phyloP scores from a whole-genome alignment of 2,888 invertebrate genomes.

The Cecidostiba fungosa region DNA sequence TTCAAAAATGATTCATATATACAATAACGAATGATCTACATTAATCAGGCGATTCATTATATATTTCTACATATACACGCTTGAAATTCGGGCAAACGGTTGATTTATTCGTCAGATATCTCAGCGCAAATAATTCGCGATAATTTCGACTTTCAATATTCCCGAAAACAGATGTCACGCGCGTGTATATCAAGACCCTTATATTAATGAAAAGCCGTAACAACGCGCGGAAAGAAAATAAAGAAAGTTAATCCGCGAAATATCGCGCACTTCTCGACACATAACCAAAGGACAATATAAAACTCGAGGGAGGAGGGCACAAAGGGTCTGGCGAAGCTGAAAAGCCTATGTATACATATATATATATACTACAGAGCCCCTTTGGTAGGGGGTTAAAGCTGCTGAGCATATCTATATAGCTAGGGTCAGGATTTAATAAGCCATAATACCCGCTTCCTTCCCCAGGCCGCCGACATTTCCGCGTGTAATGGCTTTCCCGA shows the following conservation, averaged over 20 bases:
- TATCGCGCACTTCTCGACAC: too few relatives aligned
- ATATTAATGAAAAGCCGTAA: not conserved
- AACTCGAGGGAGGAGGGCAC: not conserved
- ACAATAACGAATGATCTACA: conserved; percentile 38
- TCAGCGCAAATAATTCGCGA: conserved; percentile 12
- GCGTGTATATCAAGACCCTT: not conserved
- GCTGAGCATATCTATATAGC: not conserved
- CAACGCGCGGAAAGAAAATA: not conserved
- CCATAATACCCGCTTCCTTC: conserved; percentile 41
- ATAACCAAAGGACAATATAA: conserved; percentile 14
- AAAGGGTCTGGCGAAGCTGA: not conserved
- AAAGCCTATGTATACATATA: not conserved
- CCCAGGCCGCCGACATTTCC: conserved; percentile 2
- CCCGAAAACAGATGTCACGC: not conserved
- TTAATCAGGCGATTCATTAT: conserved; percentile 34
- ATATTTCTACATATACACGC: not conserved
- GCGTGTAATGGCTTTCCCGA: conserved; percentile 27
- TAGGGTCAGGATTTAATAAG: conserved; percentile 56
- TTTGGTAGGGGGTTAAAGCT: not conserved
- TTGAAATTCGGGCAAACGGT: conserved; percentile 38
- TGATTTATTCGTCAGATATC: conserved; percentile 41
- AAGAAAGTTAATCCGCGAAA: not conserved
- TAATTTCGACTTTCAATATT: conserved; percentile 2
- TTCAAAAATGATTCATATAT: conserved; percentile 2
- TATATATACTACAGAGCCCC: too few relatives aligned